Evolutionary conservation across 2,888 invertebrate species (phyloP), one percentile per base, ranked within the genome.

Genomic region (Orthonychiurus folsomi): DNA sequence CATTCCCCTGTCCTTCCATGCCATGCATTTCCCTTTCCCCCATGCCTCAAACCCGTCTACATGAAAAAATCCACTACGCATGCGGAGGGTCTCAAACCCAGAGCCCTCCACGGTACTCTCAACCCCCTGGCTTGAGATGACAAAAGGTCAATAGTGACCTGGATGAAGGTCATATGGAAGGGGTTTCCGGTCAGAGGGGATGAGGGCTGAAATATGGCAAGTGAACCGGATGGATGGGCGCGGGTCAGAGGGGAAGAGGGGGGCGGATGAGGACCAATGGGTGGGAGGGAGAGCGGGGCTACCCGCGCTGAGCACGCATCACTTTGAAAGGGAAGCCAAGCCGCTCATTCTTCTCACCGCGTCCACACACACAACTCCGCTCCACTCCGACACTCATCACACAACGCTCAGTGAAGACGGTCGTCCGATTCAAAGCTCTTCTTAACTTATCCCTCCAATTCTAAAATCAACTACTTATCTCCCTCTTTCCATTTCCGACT

Each of bases 111-210:
- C 62, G 60, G 56, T 70, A 68, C 73, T 73, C 73, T 73, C 73
- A 71, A 73, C 70, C 71, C 73, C 73, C 73, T 73, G 69, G 65
- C 15, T 15, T 37, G 5, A n/a, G n/a, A n/a, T n/a, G n/a, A n/a
- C n/a, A n/a, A n/a, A n/a, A n/a, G n/a, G n/a, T n/a, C n/a, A n/a
- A n/a, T n/a, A 18, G 48, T 18, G 15, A 18, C 15, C 15, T 48
- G 48, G 48, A 15, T 48, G 48, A 48, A 18, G 9, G 20, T 20
- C n/a, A n/a, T n/a, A n/a, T n/a, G n/a, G n/a, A n/a, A n/a, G n/a
- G n/a, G n/a, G n/a, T n/a, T n/a, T n/a, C n/a, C n/a, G n/a, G 15
- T 37, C 9, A 37, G 37, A 37, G 37, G 37, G 37, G 15, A 9
- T 37, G 5, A 37, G 37, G 15, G 37, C 15, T 37, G 37, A 37